These are phyloP conservation scores for Amiota mariae DNA, from an alignment of 2,888 invertebrate genomes.

Conservation along the genomic window DNA sequence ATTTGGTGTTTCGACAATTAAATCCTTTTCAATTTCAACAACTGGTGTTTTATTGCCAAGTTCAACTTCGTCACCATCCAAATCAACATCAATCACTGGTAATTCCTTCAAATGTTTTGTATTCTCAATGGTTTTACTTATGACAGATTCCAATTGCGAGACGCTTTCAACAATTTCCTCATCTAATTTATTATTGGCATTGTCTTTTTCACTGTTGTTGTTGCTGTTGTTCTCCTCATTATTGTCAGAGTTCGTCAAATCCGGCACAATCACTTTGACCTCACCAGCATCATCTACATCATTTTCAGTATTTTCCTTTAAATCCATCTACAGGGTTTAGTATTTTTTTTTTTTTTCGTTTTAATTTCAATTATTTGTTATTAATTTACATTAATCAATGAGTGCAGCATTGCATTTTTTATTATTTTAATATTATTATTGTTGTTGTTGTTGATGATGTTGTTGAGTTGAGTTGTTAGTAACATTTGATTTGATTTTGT, in stretches of 20 bases:
- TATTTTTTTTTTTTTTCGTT: slow-evolving; percentile 13
- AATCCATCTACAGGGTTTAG: slow-evolving; percentile 13
- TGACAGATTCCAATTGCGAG: slow-evolving; percentile 72
- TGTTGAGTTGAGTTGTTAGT: slow-evolving; percentile 10
- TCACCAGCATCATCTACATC: slow-evolving; percentile 13
- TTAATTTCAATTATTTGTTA: slow-evolving; percentile 20
- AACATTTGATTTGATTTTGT: slow-evolving; percentile 16
- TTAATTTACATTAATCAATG: slow-evolving; percentile 17
- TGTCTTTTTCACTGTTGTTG: slow-evolving; percentile 36
- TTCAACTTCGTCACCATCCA: slow-evolving; percentile 53
- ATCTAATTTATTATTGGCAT: slow-evolving; percentile 48
- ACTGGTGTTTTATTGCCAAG: slow-evolving; percentile 41
- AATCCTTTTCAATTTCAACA: slow-evolving; percentile 44
- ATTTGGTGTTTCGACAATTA: slow-evolving; percentile 28
- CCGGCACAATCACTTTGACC: background rate
- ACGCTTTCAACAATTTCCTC: slow-evolving; percentile 72
- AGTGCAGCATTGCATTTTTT: background rate
- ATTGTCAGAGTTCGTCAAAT: slow-evolving; percentile 39
- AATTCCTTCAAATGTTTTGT: slow-evolving; percentile 72
- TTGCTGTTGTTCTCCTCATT: slow-evolving; percentile 53
- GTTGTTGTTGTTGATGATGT: background rate
- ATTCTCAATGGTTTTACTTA: slow-evolving; percentile 73
- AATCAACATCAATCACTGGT: slow-evolving; percentile 57
- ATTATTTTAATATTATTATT: no score
- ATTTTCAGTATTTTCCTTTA: slow-evolving; percentile 26